Evolutionary conservation across 2,888 invertebrate species (phyloP), one percentile per base, ranked within the genome.

Genomic region (Drosophila rubida): DNA sequence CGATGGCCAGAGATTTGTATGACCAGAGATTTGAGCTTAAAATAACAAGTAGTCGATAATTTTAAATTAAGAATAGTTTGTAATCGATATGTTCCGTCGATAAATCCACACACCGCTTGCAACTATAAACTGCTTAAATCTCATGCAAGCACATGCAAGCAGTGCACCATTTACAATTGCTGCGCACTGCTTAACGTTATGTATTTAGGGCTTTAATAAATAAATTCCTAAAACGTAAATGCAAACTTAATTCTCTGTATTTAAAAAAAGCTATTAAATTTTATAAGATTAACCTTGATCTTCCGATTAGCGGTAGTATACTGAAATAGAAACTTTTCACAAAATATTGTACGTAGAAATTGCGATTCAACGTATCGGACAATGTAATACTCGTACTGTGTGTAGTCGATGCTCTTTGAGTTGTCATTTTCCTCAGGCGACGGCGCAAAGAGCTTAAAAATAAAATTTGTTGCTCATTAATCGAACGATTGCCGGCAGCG

Each of bases 391-490:
- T n/a, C n/a, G n/a, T n/a, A n/a, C 27, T 27, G 27, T 3, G 1
- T 25, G 14, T 41, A 41, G 19, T 53, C 41, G 16, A 27, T 41
- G 41, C 19, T 30, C 23, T 14, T 13, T 37, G 7, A 3, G n/a
- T 44, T 41, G 16, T 27, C n/a, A 14, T 50, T 50, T 32, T 32
- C 32, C 37, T 3, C 50, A 37, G 25, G 37, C 37, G n/a, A 13
- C 8, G 35, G 37, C 35, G 23, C 37, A 7, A 25, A 16, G 27
- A 39, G 41, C 46, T 67, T 45, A 58, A 65, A 61, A 69, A 69
- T 42, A 70, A 73, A 75, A 63, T 84, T 85, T 64, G 85, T 62
- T 53, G 63, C 71, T 61, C 69, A 68, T 85, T 72, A 85, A 85
- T 75, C 73, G 82, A 69, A 71, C 78, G 80, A 85, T 83, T 51